Evolutionary conservation across 2,113 vertebrate species (phyloP).

Genomic region (Loxodonta africana): DNA sequence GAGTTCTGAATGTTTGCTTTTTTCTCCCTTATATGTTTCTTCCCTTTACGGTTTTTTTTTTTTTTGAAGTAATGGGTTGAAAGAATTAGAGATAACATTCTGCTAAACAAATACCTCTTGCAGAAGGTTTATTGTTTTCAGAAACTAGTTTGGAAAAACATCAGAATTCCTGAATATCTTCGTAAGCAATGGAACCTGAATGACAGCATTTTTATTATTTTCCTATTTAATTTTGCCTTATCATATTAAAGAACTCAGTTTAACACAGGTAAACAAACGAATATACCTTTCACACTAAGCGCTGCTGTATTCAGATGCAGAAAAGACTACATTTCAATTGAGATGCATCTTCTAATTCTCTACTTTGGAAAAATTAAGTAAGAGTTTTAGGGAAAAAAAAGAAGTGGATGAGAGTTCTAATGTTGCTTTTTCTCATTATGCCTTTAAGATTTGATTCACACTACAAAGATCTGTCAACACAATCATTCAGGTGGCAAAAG

Average conservation of each 20-base stretch:
- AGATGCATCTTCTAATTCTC: background rate
- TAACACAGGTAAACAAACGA: background rate
- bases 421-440: slow-evolving; percentile 42
- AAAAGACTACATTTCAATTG: background rate
- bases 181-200: slow-evolving; percentile 9
- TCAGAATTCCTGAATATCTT: background rate
- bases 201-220: slow-evolving; percentile 8
- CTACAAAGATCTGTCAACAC: slow-evolving; percentile 67
- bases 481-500: slow-evolving; percentile 44
- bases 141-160: background rate
- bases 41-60: background rate
- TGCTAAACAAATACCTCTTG: background rate
- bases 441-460: slow-evolving; percentile 67
- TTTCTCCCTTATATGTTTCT: background rate
- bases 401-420: background rate
- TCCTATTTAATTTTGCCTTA: background rate
- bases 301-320: slow-evolving; percentile 25
- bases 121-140: slow-evolving; percentile 38
- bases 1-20: background rate
- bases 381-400: background rate
- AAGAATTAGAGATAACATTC: background rate
- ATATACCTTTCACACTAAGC: background rate
- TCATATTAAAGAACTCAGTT: fast-evolving
- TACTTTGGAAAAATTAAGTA: background rate
- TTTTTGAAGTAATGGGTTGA: background rate